Evolutionary conservation across 1,140 invertebrate genomes (phyloP).

Genomic region (Diplogasteroides magnus): DNA sequence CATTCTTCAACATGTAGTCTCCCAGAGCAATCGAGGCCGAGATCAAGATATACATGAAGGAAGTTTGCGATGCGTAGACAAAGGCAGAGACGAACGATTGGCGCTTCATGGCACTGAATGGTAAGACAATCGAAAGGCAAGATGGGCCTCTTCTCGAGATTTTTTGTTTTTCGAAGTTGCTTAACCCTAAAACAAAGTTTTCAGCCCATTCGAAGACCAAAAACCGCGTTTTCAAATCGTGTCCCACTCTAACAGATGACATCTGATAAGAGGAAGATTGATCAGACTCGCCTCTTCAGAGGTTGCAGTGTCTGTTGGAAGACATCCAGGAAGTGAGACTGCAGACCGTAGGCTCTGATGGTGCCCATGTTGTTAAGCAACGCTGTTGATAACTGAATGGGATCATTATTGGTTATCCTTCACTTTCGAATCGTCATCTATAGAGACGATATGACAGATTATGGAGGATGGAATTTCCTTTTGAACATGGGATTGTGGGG

Average conservation of each 20-base stretch:
- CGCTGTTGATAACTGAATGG: slow-evolving; percentile 43
- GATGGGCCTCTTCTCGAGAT: no score
- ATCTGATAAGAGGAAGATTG: no score
- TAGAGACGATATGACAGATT: no score
- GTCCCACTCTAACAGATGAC: no score
- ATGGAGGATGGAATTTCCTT: no score
- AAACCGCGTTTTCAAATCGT: no score
- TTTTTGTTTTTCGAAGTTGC: no score
- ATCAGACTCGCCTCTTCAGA: slow-evolving; percentile 42
- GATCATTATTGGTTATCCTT: background rate
- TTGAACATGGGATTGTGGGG: no score
- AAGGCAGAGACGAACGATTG: slow-evolving; percentile 47
- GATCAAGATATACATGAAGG: slow-evolving; percentile 50
- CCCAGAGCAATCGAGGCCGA: slow-evolving; percentile 48
- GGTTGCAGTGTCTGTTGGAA: slow-evolving; percentile 47
- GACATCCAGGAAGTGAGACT: slow-evolving; percentile 43
- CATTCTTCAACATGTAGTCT: slow-evolving; percentile 48
- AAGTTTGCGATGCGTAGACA: slow-evolving; percentile 52
- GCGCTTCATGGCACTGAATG: slow-evolving; percentile 47
- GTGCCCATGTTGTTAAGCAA: slow-evolving; percentile 53
- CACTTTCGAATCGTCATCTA: no score
- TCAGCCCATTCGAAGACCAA: no score
- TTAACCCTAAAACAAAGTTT: no score
- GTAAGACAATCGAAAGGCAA: no score
- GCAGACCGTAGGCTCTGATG: slow-evolving; percentile 50